These are phyloP conservation scores for Sisor rabdophorus DNA, from an alignment of 2,113 vertebrate species.

Conservation along the genomic window DNA sequence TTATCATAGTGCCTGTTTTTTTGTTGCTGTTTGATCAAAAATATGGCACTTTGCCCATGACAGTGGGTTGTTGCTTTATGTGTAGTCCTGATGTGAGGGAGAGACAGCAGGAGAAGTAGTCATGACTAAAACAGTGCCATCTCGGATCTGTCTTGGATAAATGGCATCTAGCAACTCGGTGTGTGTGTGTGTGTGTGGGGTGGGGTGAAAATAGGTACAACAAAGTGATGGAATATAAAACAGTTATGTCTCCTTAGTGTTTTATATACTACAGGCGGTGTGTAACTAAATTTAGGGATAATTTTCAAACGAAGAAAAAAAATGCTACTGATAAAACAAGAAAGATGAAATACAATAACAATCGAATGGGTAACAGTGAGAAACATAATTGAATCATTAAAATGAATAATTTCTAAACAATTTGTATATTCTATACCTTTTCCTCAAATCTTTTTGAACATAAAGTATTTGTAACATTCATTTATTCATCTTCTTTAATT, in stretches of 20 bases:
- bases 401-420: too few relatives aligned
- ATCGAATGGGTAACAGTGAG: too few relatives aligned
- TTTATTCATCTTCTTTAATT: slow-evolving; percentile 6
- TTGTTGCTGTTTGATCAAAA: slow-evolving; percentile 6
- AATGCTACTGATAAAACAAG: too few relatives aligned
- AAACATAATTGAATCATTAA: too few relatives aligned
- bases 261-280: background rate
- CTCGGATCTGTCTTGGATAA: background rate
- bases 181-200: too few relatives aligned
- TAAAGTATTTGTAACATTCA: background rate
- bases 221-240: background rate
- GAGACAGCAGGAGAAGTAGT: background rate
- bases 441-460: too few relatives aligned
- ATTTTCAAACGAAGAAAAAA: too few relatives aligned
- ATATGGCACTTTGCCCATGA: slow-evolving; percentile 9
- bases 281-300: background rate
- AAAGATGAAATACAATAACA: too few relatives aligned
- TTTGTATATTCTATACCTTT: too few relatives aligned
- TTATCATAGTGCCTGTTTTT: background rate
- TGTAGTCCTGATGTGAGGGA: background rate
- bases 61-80: slow-evolving; percentile 4
- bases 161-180: background rate
- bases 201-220: slow-evolving; percentile 10
- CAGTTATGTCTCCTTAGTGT: background rate
- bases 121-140: background rate